Evolutionary conservation across 2,888 invertebrate species (phyloP).

Genomic region (Acleris emargana): DNA sequence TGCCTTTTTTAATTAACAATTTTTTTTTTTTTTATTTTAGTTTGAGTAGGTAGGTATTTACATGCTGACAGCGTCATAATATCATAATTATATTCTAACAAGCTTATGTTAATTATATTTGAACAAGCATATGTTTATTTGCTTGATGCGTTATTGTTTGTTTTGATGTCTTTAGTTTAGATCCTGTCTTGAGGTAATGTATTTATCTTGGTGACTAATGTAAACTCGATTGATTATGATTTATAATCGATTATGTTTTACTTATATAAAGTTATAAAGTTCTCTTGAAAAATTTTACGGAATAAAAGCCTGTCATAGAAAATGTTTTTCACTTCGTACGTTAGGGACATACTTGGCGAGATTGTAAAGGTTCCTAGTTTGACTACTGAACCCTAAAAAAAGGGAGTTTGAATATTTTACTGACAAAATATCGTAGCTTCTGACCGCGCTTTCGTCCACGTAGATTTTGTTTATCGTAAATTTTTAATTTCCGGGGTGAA

Average conservation of each 20-base stretch:
- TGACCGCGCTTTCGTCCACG: too few relatives aligned
- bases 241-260: conserved; percentile 58
- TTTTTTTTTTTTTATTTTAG: conserved; percentile 57
- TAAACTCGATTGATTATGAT: conserved; percentile 61
- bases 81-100: conserved; percentile 54
- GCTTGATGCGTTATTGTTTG: conserved; percentile 61
- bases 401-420: too few relatives aligned
- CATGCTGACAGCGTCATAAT: conserved; percentile 53
- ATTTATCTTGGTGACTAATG: conserved; percentile 52
- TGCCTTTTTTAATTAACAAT: conserved; percentile 68
- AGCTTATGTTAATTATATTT: conserved; percentile 58
- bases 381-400: too few relatives aligned
- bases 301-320: conserved; percentile 75
- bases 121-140: conserved; percentile 49
- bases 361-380: too few relatives aligned
- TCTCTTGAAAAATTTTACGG: conserved; percentile 72
- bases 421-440: too few relatives aligned
- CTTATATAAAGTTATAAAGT: conserved; percentile 70
- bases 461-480: too few relatives aligned
- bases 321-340: conserved; percentile 43
- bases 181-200: conserved; percentile 43
- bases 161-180: conserved; percentile 65
- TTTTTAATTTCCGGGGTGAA: too few relatives aligned
- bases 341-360: too few relatives aligned
- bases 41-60: conserved; percentile 57